Percentiles rank a stretch among this genome's conserved stretches.
phyloP scores from a whole-genome alignment of 1,140 invertebrate species.

The Calephelis virginiensis region DNA sequence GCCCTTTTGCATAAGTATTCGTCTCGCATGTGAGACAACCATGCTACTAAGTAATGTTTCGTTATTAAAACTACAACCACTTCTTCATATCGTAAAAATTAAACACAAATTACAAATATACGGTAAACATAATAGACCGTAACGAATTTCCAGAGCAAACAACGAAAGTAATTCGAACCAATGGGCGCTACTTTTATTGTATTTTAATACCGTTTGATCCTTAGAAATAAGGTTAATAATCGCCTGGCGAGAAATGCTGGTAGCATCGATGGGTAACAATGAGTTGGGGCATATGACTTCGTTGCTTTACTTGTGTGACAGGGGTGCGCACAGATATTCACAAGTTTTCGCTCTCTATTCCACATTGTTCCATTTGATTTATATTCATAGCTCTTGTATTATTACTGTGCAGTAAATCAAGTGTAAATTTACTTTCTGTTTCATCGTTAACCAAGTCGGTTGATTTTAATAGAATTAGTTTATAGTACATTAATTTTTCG shows the following conservation, averaged over 20 bases:
- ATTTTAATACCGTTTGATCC: conserved; percentile 27
- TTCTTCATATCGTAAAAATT: too few relatives aligned
- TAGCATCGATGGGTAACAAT: conserved; percentile 46
- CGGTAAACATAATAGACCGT: conserved; percentile 59
- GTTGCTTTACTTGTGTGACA: conserved; percentile 17
- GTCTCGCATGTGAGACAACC: too few relatives aligned
- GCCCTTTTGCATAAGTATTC: too few relatives aligned
- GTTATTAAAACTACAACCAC: too few relatives aligned
- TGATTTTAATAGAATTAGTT: conserved; percentile 31
- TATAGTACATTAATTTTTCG: background rate
- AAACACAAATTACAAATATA: conserved; percentile 45
- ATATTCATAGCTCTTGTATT: conserved; percentile 74
- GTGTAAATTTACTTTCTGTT: conserved; percentile 52
- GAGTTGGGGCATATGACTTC: conserved; percentile 25
- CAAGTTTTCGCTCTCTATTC: conserved; percentile 76
- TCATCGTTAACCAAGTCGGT: conserved; percentile 19
- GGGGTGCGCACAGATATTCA: conserved; percentile 67
- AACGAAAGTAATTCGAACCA: conserved; percentile 65
- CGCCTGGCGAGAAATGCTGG: conserved; percentile 1
- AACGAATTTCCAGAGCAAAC: conserved; percentile 77
- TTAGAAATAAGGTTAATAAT: conserved; percentile 32
- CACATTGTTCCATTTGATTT: conserved; percentile 76
- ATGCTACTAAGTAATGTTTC: too few relatives aligned
- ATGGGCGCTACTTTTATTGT: conserved; percentile 51
- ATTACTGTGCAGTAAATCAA: conserved; percentile 66